Evolutionary conservation across 2,113 vertebrate genomes (phyloP).

Genomic region (Toxostoma redivivum): DNA sequence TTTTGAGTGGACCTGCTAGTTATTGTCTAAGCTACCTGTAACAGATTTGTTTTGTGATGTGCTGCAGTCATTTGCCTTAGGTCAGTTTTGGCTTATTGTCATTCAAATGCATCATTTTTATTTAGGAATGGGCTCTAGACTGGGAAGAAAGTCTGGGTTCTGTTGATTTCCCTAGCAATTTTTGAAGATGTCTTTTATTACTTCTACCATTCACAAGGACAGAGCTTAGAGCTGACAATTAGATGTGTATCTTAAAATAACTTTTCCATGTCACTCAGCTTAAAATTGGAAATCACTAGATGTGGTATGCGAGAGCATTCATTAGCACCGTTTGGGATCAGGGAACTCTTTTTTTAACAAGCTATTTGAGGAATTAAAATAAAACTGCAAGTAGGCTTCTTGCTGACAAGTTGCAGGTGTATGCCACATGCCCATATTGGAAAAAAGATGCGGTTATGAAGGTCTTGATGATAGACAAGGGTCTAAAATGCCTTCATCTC

Average conservation of each 20-base stretch:
- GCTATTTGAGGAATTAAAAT: constrained; percentile 1
- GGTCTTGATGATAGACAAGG: constrained; percentile 60
- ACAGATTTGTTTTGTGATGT: background rate
- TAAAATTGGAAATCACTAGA: background rate
- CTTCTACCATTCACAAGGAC: background rate
- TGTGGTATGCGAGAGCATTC: background rate
- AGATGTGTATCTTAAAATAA: background rate
- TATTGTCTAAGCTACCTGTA: background rate
- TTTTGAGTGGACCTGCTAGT: background rate
- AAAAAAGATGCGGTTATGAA: background rate
- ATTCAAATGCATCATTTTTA: background rate
- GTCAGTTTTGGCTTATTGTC: background rate
- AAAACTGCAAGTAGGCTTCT: constrained; percentile 7
- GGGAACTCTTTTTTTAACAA: background rate
- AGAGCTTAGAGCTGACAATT: background rate
- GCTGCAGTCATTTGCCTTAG: background rate
- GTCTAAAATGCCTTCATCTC: constrained; percentile 47
- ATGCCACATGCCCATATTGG: constrained; percentile 46
- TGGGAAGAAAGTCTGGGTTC: background rate
- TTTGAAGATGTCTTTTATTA: background rate
- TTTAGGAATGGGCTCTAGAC: background rate
- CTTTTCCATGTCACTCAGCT: background rate
- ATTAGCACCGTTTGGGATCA: background rate
- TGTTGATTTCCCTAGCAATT: background rate
- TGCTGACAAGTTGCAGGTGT: constrained; percentile 61